These are phyloP conservation scores for Lysiphlebus fabarum DNA, from an alignment of 1,140 invertebrate genomes.

Conservation along the genomic window DNA sequence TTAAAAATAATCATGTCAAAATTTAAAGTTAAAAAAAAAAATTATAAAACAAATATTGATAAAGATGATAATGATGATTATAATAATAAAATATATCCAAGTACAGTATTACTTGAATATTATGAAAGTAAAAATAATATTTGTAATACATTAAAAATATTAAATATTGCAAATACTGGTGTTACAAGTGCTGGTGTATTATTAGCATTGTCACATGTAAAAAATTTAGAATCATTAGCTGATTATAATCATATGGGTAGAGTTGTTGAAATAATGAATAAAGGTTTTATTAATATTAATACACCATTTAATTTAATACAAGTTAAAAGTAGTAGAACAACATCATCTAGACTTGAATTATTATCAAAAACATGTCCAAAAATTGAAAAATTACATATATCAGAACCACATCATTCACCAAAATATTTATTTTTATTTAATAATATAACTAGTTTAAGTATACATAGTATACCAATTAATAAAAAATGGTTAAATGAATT, in stretches of 20 bases:
- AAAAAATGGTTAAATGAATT: slow-evolving; percentile 48
- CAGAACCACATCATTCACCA: slow-evolving; percentile 51
- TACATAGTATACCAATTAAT: slow-evolving; percentile 47
- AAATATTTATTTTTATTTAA: slow-evolving; percentile 47
- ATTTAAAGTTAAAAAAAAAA: slow-evolving; percentile 33
- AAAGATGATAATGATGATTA: no score
- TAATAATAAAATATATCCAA: slow-evolving; percentile 33
- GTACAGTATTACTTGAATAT: slow-evolving; percentile 47
- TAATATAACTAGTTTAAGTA: slow-evolving; percentile 46
- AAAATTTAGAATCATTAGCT: slow-evolving; percentile 50
- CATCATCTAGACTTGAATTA: slow-evolving; percentile 43
- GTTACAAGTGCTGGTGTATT: slow-evolving; percentile 52
- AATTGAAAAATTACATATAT: slow-evolving; percentile 49
- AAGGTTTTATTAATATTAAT: slow-evolving; percentile 38
- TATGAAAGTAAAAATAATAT: slow-evolving; percentile 48
- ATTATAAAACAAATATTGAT: no score
- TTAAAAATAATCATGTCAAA: slow-evolving; percentile 41
- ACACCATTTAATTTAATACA: slow-evolving; percentile 46
- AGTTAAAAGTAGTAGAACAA: slow-evolving; percentile 46
- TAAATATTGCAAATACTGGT: slow-evolving; percentile 53
- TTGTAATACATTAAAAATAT: slow-evolving; percentile 47
- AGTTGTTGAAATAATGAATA: slow-evolving; percentile 50
- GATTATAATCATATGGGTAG: slow-evolving; percentile 53
- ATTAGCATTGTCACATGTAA: slow-evolving; percentile 47
- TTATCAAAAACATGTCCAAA: slow-evolving; percentile 49